Conservation (phyloP, 2,113 vertebrate species). For the Malurus cyaneus region DNA sequence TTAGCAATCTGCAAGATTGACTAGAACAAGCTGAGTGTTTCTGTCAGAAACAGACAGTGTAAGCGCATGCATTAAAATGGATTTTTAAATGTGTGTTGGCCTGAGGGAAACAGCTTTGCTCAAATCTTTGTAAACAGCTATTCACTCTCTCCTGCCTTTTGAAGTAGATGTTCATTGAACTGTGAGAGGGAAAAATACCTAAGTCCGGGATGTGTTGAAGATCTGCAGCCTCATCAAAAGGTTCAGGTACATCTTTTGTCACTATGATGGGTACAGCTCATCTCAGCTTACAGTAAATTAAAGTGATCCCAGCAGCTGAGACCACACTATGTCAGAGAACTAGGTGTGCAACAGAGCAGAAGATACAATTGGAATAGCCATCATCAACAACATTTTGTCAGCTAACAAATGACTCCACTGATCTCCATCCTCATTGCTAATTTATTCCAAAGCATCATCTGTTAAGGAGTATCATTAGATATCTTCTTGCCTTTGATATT, state of each 20-base stretch:
- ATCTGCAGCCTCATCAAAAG: slow-evolving; percentile 41
- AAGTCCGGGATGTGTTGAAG: neutral
- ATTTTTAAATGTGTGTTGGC: slow-evolving; percentile 31
- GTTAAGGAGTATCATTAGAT: slow-evolving; percentile 44
- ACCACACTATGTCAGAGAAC: slow-evolving; percentile 32
- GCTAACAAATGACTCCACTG: slow-evolving; percentile 61
- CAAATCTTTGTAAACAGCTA: slow-evolving; percentile 47
- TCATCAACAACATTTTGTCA: slow-evolving; percentile 33
- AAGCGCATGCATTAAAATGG: slow-evolving; percentile 27
- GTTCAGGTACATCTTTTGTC: slow-evolving; percentile 43
- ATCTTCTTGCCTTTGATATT: slow-evolving; percentile 45
- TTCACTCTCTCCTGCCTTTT: neutral
- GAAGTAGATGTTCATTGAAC: slow-evolving; percentile 23
- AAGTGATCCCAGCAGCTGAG: slow-evolving; percentile 44
- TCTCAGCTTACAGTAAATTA: slow-evolving; percentile 43
- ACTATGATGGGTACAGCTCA: slow-evolving; percentile 25
- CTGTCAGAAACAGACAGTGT: neutral
- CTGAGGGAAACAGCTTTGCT: slow-evolving; percentile 37
- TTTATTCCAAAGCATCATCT: slow-evolving; percentile 57
- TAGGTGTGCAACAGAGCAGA: slow-evolving; percentile 61
- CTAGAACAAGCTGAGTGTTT: neutral
- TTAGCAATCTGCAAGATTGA: neutral
- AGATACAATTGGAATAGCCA: slow-evolving; percentile 48
- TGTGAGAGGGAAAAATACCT: neutral
- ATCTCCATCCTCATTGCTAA: slow-evolving; percentile 12